Evolutionary conservation across 2,888 invertebrate species (phyloP), one percentile per base, ranked within the genome.

Genomic region (Xanthorhoe designata): DNA sequence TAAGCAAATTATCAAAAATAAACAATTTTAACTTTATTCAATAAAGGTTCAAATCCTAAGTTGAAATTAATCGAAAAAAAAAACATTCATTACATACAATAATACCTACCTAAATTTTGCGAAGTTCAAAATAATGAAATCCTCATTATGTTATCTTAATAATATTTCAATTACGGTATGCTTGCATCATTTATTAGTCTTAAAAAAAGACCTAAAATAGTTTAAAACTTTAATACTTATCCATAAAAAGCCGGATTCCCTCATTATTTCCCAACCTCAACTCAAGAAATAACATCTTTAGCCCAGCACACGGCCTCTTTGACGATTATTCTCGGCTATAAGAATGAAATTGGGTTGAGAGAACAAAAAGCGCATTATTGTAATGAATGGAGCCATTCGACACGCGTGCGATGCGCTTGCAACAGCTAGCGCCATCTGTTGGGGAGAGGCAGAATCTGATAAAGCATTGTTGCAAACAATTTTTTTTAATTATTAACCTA

Each of bases 251-350:
- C 47, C 60, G 60, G 60, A 32, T 45, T 53, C 51, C 42, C 19
- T 58, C 35, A 32, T 13, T 2, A 15, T 42, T 50, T 24, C 13
- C 38, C 58, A 54, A 19, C 63, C 59, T 52, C 62, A 57, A 45
- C 35, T 18, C 67, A 71, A 74, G 75, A 74, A 77, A 77, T 75
- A 86, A 87, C 82, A 78, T 84, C 82, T 86, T 87, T 82, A 86
- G 86, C 83, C 75, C 72, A 78, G 74, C 76, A 80, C 79, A 82
- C 86, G 88, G 87, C 78, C 77, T 84, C 87, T 89, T 89, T 89
- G 87, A 81, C 85, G 85, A 88, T 90, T 90, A 87, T 88, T 71
- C 82, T 87, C 88, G 88, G 86, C 80, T 84, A 84, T 86, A 87
- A 87, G 85, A 88, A 86, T 84, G 83, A 81, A 88, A 89, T 89